Conservation (phyloP, 1,140 invertebrate genomes). For the Armadillidium nasatum region DNA sequence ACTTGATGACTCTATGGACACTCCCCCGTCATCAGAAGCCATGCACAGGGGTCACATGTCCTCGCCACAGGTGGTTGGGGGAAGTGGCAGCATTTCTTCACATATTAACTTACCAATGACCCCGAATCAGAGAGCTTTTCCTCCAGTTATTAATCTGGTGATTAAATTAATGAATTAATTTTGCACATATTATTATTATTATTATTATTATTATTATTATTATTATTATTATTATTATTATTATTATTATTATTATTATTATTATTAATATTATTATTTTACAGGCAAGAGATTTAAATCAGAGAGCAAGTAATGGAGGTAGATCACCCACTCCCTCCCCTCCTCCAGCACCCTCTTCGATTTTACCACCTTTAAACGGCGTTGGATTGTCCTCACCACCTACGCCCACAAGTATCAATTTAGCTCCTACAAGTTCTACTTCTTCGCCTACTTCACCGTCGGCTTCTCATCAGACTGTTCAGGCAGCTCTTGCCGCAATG, state of each 20-base stretch:
- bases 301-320: conserved; percentile 2
- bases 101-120: not conserved
- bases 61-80: conserved; percentile 20
- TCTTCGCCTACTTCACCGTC: conserved; percentile 25
- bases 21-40: conserved; percentile 29
- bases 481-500: conserved; percentile 60
- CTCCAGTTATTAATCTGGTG: conserved; percentile 6
- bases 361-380: conserved; percentile 32
- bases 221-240: too few relatives aligned
- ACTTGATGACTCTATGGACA: conserved; percentile 43
- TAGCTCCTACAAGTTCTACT: conserved; percentile 27
- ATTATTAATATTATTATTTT: not conserved
- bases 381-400: conserved; percentile 34
- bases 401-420: conserved; percentile 28
- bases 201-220: too few relatives aligned
- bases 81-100: not conserved
- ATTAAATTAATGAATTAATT: not conserved
- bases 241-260: too few relatives aligned
- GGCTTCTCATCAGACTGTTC: conserved; percentile 49
- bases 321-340: conserved; percentile 40
- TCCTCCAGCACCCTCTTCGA: conserved; percentile 31
- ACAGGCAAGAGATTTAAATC: conserved; percentile 1
- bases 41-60: conserved; percentile 5
- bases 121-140: not conserved
- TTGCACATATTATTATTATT: too few relatives aligned